Evolutionary conservation across 1,140 invertebrate species (phyloP).

Genomic region (Andrena cerasifolii): DNA sequence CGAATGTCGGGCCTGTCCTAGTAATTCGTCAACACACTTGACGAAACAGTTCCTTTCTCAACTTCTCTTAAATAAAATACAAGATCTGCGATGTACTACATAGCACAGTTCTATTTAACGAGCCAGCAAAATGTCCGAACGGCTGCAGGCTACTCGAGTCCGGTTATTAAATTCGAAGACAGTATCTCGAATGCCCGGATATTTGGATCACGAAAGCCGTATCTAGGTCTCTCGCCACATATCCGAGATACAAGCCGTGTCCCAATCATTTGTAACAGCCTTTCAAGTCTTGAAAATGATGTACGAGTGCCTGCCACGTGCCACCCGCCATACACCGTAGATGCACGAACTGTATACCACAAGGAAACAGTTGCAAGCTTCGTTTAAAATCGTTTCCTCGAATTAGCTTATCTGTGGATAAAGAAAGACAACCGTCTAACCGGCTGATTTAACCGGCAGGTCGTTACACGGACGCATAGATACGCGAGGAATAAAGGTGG

Average conservation of each 20-base stretch:
- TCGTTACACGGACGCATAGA: neutral
- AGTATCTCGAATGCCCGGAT: constrained; percentile 26
- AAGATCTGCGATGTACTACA: neutral
- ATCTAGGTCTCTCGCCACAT: constrained; percentile 23
- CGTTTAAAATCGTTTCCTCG: neutral
- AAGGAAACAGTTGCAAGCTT: too few relatives aligned
- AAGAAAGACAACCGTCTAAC: neutral
- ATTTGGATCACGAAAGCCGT: constrained; percentile 27
- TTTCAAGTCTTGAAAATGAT: constrained; percentile 11
- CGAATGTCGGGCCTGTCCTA: neutral
- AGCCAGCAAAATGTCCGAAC: neutral
- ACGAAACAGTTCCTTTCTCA: neutral
- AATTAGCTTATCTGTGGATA: neutral
- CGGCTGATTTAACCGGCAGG: neutral
- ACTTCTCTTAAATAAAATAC: neutral
- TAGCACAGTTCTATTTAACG: neutral
- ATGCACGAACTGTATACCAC: too few relatives aligned
- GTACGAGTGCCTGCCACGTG: too few relatives aligned
- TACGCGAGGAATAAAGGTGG: constrained; percentile 53
- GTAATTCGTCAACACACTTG: neutral
- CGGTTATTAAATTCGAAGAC: constrained; percentile 13
- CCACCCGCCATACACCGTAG: too few relatives aligned
- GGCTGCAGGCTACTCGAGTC: neutral
- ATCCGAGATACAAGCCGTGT: constrained; percentile 5
- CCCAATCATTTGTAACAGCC: neutral